Conservation (phyloP, 2,888 invertebrate species). For the Phortica magna region DNA sequence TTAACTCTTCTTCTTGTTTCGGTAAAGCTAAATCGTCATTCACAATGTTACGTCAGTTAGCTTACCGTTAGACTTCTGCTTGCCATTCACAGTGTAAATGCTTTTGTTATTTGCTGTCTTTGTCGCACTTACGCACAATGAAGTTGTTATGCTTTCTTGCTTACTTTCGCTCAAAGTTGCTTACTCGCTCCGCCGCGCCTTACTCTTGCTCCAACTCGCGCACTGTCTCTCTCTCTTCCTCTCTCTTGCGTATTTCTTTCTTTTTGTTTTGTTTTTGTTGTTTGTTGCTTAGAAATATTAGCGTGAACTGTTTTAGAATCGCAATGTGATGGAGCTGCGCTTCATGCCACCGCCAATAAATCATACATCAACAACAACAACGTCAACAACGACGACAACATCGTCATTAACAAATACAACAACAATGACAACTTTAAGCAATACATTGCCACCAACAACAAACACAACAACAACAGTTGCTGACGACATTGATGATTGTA, state of each 20-base stretch:
- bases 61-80: no score
- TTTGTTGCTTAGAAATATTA: constrained; percentile 72
- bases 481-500: neutral
- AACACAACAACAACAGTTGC: neutral
- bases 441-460: constrained; percentile 5
- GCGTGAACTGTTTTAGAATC: constrained; percentile 78
- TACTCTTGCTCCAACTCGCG: neutral
- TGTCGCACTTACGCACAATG: no score
- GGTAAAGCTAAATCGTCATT: no score
- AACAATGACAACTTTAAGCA: constrained; percentile 36
- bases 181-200: constrained; percentile 3
- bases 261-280: constrained; percentile 34
- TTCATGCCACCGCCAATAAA: constrained; percentile 69
- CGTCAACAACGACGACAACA: constrained; percentile 37
- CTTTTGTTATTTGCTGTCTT: no score
- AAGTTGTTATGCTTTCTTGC: constrained; percentile 21
- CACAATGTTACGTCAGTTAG: no score
- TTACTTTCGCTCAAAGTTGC: constrained; percentile 35
- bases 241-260: constrained; percentile 29
- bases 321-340: constrained; percentile 77
- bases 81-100: no score
- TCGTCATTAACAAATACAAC: constrained; percentile 33
- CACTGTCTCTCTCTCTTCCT: constrained; percentile 21
- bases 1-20: no score
- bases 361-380: constrained; percentile 34